A percentile compares a stretch with the other conserved stretches of the same genome.
phyloP scores from a whole-genome alignment of 2,797 vertebrate species.

The Trichosurus vulpecula region DNA sequence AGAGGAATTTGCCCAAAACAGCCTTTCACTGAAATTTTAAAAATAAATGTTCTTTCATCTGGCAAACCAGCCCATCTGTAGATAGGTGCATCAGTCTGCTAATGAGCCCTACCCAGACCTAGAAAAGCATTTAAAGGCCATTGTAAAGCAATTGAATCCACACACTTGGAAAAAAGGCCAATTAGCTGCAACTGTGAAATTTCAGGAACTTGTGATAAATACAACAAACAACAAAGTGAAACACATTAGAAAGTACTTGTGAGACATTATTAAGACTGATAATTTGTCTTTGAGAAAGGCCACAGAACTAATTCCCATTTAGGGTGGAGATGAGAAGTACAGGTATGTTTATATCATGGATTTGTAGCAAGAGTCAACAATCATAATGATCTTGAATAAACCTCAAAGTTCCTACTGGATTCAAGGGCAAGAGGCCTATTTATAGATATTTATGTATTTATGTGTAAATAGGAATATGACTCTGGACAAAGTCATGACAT shows the following conservation, averaged over 20 bases:
- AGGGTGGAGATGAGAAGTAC: background rate
- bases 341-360: background rate
- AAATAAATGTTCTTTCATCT: background rate
- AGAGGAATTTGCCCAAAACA: background rate
- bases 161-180: background rate
- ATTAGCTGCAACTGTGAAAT: background rate
- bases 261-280: background rate
- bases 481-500: background rate
- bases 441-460: background rate
- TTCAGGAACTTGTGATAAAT: background rate
- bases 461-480: background rate
- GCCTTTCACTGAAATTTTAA: background rate
- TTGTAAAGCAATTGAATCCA: background rate
- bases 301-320: background rate
- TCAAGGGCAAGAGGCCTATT: background rate
- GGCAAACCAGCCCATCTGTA: background rate
- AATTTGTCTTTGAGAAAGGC: background rate
- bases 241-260: background rate
- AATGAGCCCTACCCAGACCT: background rate
- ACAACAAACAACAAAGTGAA: background rate
- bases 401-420: background rate
- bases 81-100: background rate
- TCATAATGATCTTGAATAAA: background rate
- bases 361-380: background rate
- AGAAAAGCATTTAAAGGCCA: background rate